Evolutionary conservation across 2,888 invertebrate genomes (phyloP), one percentile per base, ranked within the genome.

Genomic region (Laothoe populi): DNA sequence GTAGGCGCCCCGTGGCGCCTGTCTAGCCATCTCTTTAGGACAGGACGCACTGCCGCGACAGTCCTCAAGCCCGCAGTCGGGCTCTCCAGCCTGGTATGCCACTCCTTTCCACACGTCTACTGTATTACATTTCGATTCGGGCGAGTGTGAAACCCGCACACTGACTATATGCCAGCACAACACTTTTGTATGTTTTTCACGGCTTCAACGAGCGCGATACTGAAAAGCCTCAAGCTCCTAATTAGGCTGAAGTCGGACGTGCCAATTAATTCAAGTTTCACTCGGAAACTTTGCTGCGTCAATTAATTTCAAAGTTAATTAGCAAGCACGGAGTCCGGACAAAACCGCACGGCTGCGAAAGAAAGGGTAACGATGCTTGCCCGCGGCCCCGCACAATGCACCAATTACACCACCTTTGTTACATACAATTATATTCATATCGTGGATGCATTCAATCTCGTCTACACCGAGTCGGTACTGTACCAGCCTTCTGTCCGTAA

Each of bases 291-390:
- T 92, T 90, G 88, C 92, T 86, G 88, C 92, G 90, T 92, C 92
- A 92, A 92, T 92, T 92, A 92, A 92, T 92, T 92, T 92, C 92
- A 92, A 92, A 92, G 91, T 92, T 92, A 92, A 92, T 92, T 92
- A 92, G 91, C 89, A 86, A 84, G 86, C 82, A 76, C 70, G 70
- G 72, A 71, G 74, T 65, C 69, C 81, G 87, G 88, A 90, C 91
- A 88, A 91, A 90, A 89, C 92, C 87, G 83, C 53, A 53, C 86
- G 83, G 79, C 84, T 82, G 80, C 79, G 83, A 86, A 90, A 90
- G 90, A 90, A 90, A 90, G 87, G 91, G 88, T 90, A 90, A 90
- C 91, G 90, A 88, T 84, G 87, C 83, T 79, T 78, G 85, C 88
- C 87, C 81, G 83, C 81, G 83, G 83, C 79, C 80, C 75, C 77